phyloP scores from a whole-genome alignment of 1,140 invertebrate species.

The Pseudachorutes palmiensis region DNA sequence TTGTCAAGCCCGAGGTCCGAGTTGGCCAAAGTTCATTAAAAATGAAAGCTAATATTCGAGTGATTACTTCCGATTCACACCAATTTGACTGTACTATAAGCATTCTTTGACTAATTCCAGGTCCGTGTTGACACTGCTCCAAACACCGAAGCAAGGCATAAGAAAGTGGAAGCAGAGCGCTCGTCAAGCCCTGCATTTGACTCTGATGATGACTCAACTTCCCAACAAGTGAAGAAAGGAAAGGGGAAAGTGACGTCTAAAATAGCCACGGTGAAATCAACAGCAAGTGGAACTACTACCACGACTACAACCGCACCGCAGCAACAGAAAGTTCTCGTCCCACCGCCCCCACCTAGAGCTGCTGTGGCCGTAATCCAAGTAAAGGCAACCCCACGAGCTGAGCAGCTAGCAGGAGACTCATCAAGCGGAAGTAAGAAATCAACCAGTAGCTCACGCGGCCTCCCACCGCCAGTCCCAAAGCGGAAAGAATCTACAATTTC shows the following conservation, averaged over 20 bases:
- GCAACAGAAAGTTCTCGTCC: conserved; percentile 27
- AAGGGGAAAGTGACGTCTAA: conserved; percentile 55
- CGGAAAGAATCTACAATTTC: neutral
- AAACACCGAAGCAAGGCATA: conserved; percentile 28
- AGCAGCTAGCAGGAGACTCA: conserved; percentile 20
- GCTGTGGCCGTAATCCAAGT: neutral
- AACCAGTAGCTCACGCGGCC: conserved; percentile 42
- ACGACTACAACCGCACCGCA: conserved; percentile 34
- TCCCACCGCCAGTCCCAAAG: conserved; percentile 63
- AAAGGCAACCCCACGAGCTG: conserved; percentile 7
- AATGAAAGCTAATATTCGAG: no score
- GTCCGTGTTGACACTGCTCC: conserved; percentile 25
- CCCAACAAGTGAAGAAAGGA: conserved; percentile 40
- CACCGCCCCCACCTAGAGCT: conserved; percentile 44
- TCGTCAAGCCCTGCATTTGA: conserved; percentile 93
- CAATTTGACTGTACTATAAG: no score
- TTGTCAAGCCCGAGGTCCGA: no score
- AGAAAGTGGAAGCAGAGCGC: conserved; percentile 59
- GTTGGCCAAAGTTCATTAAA: no score
- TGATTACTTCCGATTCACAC: no score
- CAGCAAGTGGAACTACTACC: conserved; percentile 50
- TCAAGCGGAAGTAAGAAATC: conserved; percentile 1
- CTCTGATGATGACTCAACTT: conserved; percentile 79
- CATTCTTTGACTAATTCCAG: no score
- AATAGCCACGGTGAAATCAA: conserved; percentile 42